phyloP scores from a whole-genome alignment of 2,888 invertebrate genomes.

The Gymnosoma rotundatum region DNA sequence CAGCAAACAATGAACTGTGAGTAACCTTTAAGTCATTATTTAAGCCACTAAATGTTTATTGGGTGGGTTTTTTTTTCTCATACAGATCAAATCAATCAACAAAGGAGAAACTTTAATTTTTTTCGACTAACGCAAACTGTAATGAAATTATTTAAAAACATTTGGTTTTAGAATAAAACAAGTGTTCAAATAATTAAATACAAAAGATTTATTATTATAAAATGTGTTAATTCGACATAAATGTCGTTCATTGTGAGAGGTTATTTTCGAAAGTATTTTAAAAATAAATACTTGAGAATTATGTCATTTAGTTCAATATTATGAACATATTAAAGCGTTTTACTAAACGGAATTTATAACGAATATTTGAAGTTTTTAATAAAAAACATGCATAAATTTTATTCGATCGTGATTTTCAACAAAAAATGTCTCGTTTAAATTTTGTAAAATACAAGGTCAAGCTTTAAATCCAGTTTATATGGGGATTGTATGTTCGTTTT shows the following conservation, averaged over 20 bases:
- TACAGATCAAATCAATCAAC: conserved; percentile 37
- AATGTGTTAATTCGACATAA: conserved; percentile 13
- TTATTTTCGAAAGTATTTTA: conserved; percentile 40
- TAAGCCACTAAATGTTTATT: conserved; percentile 51
- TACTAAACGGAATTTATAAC: background rate
- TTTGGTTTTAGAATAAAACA: conserved; percentile 24
- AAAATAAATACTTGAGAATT: conserved; percentile 21
- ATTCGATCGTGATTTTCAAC: conserved; percentile 19
- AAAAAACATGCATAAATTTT: background rate
- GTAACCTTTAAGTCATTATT: conserved; percentile 50
- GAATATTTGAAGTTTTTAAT: background rate
- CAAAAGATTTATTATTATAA: conserved; percentile 10
- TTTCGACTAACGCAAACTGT: conserved; percentile 21
- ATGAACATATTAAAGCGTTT: background rate
- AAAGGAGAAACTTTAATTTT: conserved; percentile 41
- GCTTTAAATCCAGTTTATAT: conserved; percentile 12
- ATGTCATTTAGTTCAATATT: background rate
- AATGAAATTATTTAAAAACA: conserved; percentile 33
- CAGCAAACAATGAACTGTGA: conserved; percentile 28
- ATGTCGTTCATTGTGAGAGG: conserved; percentile 37
- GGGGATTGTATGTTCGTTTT: background rate
- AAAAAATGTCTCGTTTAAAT: conserved; percentile 4
- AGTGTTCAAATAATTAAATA: background rate
- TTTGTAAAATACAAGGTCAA: conserved; percentile 29
- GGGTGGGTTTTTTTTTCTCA: conserved; percentile 48